Conservation (phyloP, 2,797 vertebrate species). For the Micropoecilia bifurca region DNA sequence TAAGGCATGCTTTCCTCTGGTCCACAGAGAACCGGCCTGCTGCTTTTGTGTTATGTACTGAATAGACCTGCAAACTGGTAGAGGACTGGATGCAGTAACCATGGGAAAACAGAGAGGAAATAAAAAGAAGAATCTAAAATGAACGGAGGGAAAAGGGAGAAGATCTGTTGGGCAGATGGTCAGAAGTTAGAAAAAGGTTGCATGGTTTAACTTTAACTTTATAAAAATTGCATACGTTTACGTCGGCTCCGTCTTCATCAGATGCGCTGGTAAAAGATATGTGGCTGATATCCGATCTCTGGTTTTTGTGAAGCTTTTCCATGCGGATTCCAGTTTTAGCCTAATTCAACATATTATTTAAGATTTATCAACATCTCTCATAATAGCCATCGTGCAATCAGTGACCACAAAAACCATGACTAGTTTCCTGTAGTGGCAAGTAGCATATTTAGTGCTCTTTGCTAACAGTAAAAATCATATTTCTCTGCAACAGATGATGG, state of each 20-base stretch:
- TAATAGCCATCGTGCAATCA: neutral
- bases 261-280: neutral
- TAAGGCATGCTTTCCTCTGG: conserved; percentile 94
- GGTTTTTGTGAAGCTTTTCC: neutral
- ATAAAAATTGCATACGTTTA: conserved; percentile 67
- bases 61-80: conserved; percentile 88
- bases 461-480: neutral
- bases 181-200: conserved; percentile 59
- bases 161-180: conserved; percentile 61
- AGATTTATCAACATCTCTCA: neutral
- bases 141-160: conserved; percentile 62
- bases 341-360: neutral
- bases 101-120: conserved; percentile 76
- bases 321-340: neutral
- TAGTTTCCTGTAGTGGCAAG: neutral
- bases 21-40: conserved; percentile 95
- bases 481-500: neutral
- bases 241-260: conserved; percentile 33
- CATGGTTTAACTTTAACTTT: conserved; percentile 56
- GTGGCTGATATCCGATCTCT: neutral
- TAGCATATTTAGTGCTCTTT: neutral
- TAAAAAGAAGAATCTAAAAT: conserved; percentile 80
- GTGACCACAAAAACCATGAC: neutral
- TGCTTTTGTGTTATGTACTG: conserved; percentile 95
- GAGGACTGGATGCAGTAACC: conserved; percentile 75